These are phyloP conservation scores for Piaya cayana DNA, from an alignment of 2,113 vertebrate genomes.

Conservation along the genomic window DNA sequence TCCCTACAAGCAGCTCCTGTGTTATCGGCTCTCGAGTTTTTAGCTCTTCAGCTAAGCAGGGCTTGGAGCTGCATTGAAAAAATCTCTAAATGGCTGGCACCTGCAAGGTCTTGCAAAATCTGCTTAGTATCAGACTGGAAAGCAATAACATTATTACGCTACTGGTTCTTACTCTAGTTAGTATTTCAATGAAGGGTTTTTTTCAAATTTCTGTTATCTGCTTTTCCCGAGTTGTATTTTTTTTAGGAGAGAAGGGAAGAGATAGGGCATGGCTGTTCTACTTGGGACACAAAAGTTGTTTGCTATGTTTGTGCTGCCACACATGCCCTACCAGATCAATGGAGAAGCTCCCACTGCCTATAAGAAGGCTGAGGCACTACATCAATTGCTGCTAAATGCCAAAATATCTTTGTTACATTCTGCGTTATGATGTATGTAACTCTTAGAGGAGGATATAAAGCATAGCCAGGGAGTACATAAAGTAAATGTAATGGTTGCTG, in stretches of 20 bases:
- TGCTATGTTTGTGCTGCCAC: neutral
- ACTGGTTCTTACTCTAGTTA: neutral
- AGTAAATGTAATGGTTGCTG: neutral
- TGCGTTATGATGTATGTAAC: neutral
- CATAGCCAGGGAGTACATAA: neutral
- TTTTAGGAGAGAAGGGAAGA: neutral
- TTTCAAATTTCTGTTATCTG: neutral
- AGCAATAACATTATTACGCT: conserved; percentile 21
- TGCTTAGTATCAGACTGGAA: neutral
- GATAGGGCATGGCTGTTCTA: neutral
- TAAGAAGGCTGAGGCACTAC: neutral
- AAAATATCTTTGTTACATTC: fast-evolving
- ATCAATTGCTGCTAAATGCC: neutral
- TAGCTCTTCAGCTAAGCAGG: neutral
- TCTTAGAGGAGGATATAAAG: neutral
- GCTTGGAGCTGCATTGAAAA: conserved; percentile 35
- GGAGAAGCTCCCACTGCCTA: neutral
- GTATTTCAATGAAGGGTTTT: neutral
- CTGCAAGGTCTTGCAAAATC: conserved; percentile 32
- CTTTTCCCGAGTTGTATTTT: neutral
- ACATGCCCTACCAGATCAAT: neutral
- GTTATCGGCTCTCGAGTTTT: conserved; percentile 55
- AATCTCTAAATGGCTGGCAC: conserved; percentile 40
- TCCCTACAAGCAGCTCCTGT: conserved; percentile 41
- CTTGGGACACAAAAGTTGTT: neutral